Base-by-base conservation (phyloP, 2,113 vertebrate species). In the Elephas maximus region DNA sequence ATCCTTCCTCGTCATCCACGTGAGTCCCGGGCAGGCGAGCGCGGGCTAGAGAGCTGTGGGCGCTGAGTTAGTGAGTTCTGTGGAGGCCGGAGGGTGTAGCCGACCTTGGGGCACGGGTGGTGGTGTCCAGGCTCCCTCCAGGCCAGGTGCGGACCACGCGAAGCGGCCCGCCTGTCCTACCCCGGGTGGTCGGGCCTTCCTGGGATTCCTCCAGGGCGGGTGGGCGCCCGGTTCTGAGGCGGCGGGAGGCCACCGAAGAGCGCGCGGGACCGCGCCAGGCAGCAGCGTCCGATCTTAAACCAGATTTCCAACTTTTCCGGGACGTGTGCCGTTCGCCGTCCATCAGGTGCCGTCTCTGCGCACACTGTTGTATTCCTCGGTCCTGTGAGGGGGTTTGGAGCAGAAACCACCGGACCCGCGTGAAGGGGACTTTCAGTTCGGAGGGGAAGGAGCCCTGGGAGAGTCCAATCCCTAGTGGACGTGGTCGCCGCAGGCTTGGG, bases 121-220 rank as follows among this genome's bases (percentile, higher is more conserved):
- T 48, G 48, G 5, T 48, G 5, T 57, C 53, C 53, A 11, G 92
- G 96, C 48, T 89, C 45, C 3, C 20, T 45, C 53, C 21, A 57
- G 53, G 81, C 20, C 21, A 1, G 18, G 37, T 74, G 6, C 28
- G 83, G 80, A 11, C 95, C 51, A 11, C 18, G 9, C 62, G 7
- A 85, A 63, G 41, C 26, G 78, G 67, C 48, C 15, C 53, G 92
- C 30, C 88, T 73, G 73, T 17, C 88, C 26, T 65, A 63, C 17
- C n/a, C 69, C 1, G 80, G 81, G 76, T 6, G 80, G 62, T 41
- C 21, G 53, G 97, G 97, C 97, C 97, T 97, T 97, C 91, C 91
- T 57, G 85, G 69, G 86, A 92, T 76, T 91, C 51, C 41, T 89
- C 14, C 11, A 0, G 8, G 91, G 23, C 63, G 80, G 48, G 79